These are phyloP conservation scores for Platichthys flesus DNA, from an alignment of 2,113 vertebrate genomes.

Conservation along the genomic window DNA sequence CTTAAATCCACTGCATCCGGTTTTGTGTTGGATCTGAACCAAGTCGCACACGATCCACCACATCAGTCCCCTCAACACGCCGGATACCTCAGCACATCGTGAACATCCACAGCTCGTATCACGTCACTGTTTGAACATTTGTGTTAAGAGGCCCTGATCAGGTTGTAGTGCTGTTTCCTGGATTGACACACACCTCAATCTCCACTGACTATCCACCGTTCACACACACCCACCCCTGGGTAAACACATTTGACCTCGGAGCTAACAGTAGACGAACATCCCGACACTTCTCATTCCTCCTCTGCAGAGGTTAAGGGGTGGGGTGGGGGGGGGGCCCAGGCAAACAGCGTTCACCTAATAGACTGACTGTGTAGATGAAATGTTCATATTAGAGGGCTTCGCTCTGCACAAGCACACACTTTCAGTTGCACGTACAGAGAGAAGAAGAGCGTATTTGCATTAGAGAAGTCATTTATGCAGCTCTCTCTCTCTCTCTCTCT, in stretches of 20 bases:
- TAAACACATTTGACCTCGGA: conserved; percentile 73
- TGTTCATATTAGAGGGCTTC: conserved; percentile 39
- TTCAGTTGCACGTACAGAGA: neutral
- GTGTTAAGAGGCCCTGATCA: no score
- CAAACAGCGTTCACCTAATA: conserved; percentile 74
- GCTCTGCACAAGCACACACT: neutral
- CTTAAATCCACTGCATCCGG: no score
- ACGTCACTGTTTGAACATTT: no score
- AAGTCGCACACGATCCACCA: no score
- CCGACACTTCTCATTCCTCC: conserved; percentile 58
- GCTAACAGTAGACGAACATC: conserved; percentile 67
- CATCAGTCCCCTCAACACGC: no score
- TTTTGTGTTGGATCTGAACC: no score
- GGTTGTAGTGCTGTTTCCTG: no score
- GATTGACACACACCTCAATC: neutral
- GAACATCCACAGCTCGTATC: no score
- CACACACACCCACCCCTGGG: conserved; percentile 26
- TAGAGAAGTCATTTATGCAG: conserved; percentile 10
- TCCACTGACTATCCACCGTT: neutral
- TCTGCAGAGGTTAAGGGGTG: conserved; percentile 39
- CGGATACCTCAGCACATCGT: no score
- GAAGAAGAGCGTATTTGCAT: conserved; percentile 10
- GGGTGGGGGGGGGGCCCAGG: conserved; percentile 47
- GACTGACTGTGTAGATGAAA: conserved; percentile 64
- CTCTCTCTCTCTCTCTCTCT: neutral